These are phyloP conservation scores for Xerus rutilus DNA, from an alignment of 2,797 vertebrate genomes.

Conservation along the genomic window DNA sequence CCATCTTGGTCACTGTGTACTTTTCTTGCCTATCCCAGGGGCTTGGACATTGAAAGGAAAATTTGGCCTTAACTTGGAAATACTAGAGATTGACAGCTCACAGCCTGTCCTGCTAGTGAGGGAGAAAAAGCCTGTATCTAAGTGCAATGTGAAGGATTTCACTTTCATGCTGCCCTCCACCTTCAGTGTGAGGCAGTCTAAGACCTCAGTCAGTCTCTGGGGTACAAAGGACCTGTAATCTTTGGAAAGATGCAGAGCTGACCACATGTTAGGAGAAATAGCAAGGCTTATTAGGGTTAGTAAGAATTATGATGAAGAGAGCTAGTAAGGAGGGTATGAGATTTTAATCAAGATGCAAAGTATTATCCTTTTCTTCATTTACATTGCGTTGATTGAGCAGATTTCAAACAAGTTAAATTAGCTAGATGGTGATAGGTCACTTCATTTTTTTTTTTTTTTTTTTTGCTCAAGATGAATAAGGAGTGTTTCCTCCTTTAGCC, in stretches of 20 bases:
- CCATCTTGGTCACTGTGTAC: not conserved
- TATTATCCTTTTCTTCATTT: not conserved
- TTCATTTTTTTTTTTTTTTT: not conserved
- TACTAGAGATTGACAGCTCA: not conserved
- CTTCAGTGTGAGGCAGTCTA: not conserved
- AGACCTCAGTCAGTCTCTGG: not conserved
- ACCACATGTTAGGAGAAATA: not conserved
- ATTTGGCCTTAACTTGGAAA: slow-evolving; percentile 32
- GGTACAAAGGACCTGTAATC: not conserved
- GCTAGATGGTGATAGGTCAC: not conserved
- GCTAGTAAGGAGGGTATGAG: not conserved
- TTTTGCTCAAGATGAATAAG: not conserved
- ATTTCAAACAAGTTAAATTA: not conserved
- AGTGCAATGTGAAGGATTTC: not conserved
- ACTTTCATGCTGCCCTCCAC: not conserved
- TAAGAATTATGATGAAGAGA: not conserved
- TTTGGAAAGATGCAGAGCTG: not conserved
- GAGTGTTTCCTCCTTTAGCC: not conserved
- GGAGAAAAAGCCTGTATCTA: not conserved
- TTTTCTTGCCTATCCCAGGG: not conserved
- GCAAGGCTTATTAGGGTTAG: not conserved
- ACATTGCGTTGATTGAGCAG: not conserved
- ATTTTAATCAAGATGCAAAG: slow-evolving; percentile 31
- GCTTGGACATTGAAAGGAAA: not conserved
- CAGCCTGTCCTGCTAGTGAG: not conserved